Percentiles rank a stretch among this genome's conserved stretches.
phyloP scores from a whole-genome alignment of 2,113 vertebrate genomes.

The Sturnus vulgaris region DNA sequence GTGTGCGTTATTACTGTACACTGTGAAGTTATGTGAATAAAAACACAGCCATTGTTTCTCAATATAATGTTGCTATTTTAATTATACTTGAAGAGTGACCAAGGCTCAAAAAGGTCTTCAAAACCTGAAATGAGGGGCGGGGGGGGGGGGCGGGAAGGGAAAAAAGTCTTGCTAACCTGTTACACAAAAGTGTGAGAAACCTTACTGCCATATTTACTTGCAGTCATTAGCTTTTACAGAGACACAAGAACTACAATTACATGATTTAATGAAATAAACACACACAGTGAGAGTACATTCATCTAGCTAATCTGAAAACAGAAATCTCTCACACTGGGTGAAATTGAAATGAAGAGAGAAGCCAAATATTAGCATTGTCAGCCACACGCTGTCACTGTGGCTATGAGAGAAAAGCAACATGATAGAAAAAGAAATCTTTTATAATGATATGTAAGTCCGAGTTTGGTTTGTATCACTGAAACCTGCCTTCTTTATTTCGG shows the following conservation, averaged over 20 bases:
- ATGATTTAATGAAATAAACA: slow-evolving; percentile 26
- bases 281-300: background rate
- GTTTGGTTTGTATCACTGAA: background rate
- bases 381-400: background rate
- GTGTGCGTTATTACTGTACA: slow-evolving; percentile 13
- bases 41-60: background rate
- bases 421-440: background rate
- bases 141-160: background rate
- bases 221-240: background rate
- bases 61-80: background rate
- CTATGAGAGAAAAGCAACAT: background rate
- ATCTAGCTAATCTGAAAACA: slow-evolving; percentile 1
- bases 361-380: background rate
- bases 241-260: background rate
- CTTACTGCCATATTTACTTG: background rate
- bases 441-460: background rate
- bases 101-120: background rate
- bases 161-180: background rate
- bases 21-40: background rate
- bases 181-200: background rate
- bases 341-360: background rate
- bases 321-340: background rate
- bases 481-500: background rate
- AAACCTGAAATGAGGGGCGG: background rate
- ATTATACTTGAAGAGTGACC: background rate